A percentile compares a stretch with the other conserved stretches of the same genome.
These are phyloP conservation scores for Hypomesus transpacificus DNA, from an alignment of 2,113 vertebrate genomes.

Conservation along the genomic window DNA sequence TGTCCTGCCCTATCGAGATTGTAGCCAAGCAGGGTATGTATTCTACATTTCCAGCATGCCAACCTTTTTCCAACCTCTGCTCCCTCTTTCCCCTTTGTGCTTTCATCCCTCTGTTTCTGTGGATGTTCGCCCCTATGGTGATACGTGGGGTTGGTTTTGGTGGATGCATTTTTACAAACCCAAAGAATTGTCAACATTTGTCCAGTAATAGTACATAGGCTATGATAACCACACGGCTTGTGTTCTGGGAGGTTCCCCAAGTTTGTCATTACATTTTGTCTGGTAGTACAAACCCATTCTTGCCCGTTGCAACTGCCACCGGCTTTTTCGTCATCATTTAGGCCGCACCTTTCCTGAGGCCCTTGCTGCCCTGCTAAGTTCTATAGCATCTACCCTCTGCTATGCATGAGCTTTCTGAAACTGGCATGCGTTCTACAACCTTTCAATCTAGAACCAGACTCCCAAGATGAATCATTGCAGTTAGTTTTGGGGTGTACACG, in stretches of 20 bases:
- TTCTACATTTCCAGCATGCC: slow-evolving; percentile 77
- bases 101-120: slow-evolving; percentile 48
- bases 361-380: slow-evolving; percentile 13
- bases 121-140: slow-evolving; percentile 37
- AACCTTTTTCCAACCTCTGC: slow-evolving; percentile 49
- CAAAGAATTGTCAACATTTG: too few species aligned
- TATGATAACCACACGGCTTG: too few species aligned
- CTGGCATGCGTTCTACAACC: slow-evolving; percentile 4
- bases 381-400: neutral
- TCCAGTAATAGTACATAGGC: too few species aligned
- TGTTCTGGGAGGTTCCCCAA: too few species aligned
- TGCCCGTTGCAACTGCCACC: slow-evolving; percentile 38
- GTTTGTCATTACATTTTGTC: neutral
- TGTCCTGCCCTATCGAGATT: slow-evolving; percentile 99
- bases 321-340: slow-evolving; percentile 43
- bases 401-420: neutral
- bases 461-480: neutral
- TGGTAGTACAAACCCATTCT: slow-evolving; percentile 39
- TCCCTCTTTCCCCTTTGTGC: slow-evolving; percentile 47
- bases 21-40: slow-evolving; percentile 97
- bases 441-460: slow-evolving; percentile 7
- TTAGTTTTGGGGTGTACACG: slow-evolving; percentile 13
- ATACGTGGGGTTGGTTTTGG: slow-evolving; percentile 51
- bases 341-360: slow-evolving; percentile 5
- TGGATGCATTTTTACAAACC: slow-evolving; percentile 52